Percentiles rank a stretch among this genome's conserved stretches.
Evolutionary conservation across 2,888 invertebrate genomes (phyloP).

Genomic region (Vanessa cardui): DNA sequence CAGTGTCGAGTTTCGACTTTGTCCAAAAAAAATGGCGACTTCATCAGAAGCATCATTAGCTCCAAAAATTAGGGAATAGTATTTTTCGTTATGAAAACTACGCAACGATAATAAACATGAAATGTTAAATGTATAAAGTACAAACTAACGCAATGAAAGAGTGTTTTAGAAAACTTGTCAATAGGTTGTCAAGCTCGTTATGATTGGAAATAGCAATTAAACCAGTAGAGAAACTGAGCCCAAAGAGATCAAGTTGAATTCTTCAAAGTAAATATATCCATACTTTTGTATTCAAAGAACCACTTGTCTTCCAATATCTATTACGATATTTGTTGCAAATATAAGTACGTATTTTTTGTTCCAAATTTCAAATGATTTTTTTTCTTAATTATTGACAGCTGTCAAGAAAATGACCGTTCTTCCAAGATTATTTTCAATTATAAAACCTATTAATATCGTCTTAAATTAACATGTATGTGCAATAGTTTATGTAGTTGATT

Average conservation of each 20-base stretch:
- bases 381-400: no score
- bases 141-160: slow-evolving; percentile 24
- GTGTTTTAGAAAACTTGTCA: slow-evolving; percentile 38
- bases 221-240: slow-evolving; percentile 41
- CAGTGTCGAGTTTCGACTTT: no score
- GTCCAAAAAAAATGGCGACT: no score
- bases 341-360: no score
- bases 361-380: no score
- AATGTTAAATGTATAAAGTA: slow-evolving; percentile 7
- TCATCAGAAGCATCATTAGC: background rate
- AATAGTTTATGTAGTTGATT: no score
- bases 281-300: slow-evolving; percentile 26
- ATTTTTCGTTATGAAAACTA: background rate
- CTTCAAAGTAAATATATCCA: slow-evolving; percentile 17
- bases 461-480: no score
- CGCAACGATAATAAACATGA: background rate
- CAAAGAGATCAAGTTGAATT: slow-evolving; percentile 27
- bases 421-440: no score
- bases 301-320: background rate
- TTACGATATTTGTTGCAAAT: background rate
- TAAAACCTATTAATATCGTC: no score
- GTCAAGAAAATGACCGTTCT: no score
- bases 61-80: background rate
- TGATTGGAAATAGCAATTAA: slow-evolving; percentile 40
- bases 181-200: slow-evolving; percentile 30